Evolutionary conservation across 2,797 vertebrate species (phyloP).

Genomic region (Melanogrammus aeglefinus): DNA sequence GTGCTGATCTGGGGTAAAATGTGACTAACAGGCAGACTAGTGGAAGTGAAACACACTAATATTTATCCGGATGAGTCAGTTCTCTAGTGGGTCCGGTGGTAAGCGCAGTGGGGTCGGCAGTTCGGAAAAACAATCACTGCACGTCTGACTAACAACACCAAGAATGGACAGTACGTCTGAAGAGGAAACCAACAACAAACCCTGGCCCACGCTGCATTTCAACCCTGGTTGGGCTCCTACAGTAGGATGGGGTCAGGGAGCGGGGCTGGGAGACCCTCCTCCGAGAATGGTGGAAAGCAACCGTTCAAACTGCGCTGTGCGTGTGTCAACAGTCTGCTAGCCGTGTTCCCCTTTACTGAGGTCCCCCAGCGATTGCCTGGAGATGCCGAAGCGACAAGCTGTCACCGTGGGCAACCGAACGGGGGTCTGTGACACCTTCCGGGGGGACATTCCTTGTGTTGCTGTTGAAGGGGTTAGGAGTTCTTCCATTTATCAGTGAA

Average conservation of each 20-base stretch:
- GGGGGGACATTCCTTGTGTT: constrained; percentile 31
- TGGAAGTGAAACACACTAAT: constrained; percentile 49
- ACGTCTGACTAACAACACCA: constrained; percentile 22
- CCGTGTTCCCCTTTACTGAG: constrained; percentile 7
- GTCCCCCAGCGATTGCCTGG: constrained; percentile 67
- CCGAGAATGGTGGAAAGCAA: not conserved
- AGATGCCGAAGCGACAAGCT: constrained; percentile 63
- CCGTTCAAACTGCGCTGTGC: not conserved
- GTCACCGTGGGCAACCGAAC: constrained; percentile 56
- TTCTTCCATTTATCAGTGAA: not conserved
- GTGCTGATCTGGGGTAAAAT: constrained; percentile 16
- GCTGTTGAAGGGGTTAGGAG: constrained; percentile 34
- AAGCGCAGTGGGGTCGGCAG: constrained; percentile 30
- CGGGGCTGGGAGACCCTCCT: constrained; percentile 35
- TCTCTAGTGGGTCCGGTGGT: constrained; percentile 38
- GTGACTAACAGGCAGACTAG: constrained; percentile 49
- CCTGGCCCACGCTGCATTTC: constrained; percentile 17
- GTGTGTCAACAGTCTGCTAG: too few relatives aligned
- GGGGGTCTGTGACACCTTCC: constrained; percentile 60
- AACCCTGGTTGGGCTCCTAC: constrained; percentile 46
- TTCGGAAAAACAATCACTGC: constrained; percentile 1
- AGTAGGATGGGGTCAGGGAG: constrained; percentile 36
- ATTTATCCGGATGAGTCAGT: constrained; percentile 53
- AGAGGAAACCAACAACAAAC: constrained; percentile 22
- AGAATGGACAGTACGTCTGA: constrained; percentile 61